A percentile compares a stretch with the other conserved stretches of the same genome.
These are phyloP conservation scores for Nephila pilipes DNA, from an alignment of 1,140 invertebrate species.

Conservation along the genomic window DNA sequence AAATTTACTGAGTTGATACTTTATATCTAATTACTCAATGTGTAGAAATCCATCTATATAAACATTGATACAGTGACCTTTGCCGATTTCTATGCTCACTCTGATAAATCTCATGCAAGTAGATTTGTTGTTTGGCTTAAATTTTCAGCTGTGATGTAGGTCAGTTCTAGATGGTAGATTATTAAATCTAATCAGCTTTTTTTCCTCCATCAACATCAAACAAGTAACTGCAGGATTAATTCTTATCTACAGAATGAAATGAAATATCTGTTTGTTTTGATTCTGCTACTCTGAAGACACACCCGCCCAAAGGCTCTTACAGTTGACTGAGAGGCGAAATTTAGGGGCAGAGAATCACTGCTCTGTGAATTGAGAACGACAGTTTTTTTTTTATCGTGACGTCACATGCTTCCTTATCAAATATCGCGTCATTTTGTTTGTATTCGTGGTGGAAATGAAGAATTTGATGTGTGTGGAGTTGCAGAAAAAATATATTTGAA, in stretches of 20 bases:
- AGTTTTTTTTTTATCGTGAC: neutral
- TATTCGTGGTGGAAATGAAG: neutral
- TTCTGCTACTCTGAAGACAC: neutral
- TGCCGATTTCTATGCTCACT: too few relatives aligned
- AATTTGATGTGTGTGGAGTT: too few relatives aligned
- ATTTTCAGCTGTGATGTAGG: neutral
- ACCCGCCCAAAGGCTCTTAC: neutral
- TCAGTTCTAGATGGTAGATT: neutral
- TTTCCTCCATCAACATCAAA: neutral
- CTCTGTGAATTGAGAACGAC: neutral
- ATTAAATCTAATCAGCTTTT: neutral
- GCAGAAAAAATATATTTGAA: too few relatives aligned
- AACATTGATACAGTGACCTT: too few relatives aligned
- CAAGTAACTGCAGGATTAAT: neutral
- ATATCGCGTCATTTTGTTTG: neutral
- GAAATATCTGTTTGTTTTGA: slow-evolving; percentile 10
- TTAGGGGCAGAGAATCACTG: neutral
- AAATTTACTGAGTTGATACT: too few relatives aligned
- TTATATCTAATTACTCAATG: too few relatives aligned
- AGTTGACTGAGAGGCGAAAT: neutral
- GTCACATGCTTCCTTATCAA: neutral
- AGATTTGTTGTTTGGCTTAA: neutral
- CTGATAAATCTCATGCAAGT: too few relatives aligned
- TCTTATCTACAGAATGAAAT: neutral
- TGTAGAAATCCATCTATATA: too few relatives aligned